Conservation (phyloP, 2,797 vertebrate species). For the Platalea minor region DNA sequence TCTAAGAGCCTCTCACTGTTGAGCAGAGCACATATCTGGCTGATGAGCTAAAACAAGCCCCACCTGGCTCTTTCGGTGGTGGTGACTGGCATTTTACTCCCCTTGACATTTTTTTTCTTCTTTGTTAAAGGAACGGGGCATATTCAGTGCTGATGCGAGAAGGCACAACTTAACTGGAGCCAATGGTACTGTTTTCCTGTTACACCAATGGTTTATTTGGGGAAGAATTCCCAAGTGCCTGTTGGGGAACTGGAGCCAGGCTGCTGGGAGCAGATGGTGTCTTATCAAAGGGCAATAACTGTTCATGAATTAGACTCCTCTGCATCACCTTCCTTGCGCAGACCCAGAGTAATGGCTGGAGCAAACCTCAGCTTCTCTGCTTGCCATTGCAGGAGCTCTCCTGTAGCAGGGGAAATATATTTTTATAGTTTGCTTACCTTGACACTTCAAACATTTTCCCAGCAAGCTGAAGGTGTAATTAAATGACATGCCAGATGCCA, state of each 20-base stretch:
- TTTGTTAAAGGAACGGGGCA: background rate
- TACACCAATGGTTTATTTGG: background rate
- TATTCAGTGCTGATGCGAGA: background rate
- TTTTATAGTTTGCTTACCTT: conserved; percentile 56
- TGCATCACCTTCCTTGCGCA: background rate
- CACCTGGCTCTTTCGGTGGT: background rate
- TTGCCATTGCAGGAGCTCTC: background rate
- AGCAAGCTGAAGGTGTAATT: conserved; percentile 49
- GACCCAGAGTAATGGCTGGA: background rate
- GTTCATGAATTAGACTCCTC: background rate
- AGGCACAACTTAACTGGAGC: background rate
- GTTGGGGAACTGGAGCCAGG: background rate
- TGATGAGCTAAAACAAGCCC: background rate
- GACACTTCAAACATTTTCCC: conserved; percentile 45
- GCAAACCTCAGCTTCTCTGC: background rate
- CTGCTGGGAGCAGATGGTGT: conserved; percentile 9
- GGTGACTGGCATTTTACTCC: background rate
- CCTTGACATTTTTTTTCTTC: background rate
- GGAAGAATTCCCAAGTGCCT: background rate
- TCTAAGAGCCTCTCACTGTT: background rate
- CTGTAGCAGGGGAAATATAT: background rate
- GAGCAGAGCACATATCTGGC: accelerated
- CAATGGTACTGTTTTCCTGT: background rate
- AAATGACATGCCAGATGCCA: conserved; percentile 54
- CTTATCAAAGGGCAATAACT: background rate